phyloP scores from a whole-genome alignment of 35 echinoderm and acorn worm genomes.

The Ophioderma brevispina region DNA sequence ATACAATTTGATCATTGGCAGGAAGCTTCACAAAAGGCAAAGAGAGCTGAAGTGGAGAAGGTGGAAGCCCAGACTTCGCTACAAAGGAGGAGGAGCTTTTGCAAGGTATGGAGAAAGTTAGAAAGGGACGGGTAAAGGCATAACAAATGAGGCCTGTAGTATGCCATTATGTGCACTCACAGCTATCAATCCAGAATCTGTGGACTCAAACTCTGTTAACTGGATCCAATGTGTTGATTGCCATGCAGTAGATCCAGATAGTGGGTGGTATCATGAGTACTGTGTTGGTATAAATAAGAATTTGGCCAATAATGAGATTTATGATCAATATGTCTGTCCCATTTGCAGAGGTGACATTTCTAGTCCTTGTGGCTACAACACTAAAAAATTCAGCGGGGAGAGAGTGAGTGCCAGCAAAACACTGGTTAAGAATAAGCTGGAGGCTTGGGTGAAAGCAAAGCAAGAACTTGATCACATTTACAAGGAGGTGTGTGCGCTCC shows the following conservation, averaged over 20 bases:
- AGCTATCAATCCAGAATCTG: neutral
- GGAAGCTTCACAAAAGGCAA: neutral
- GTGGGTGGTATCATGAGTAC: conserved; percentile 25
- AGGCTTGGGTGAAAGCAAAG: neutral
- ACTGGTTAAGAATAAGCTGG: neutral
- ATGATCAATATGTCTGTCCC: neutral
- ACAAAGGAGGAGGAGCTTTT: neutral
- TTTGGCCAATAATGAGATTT: neutral
- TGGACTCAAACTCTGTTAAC: neutral
- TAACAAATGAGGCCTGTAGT: neutral
- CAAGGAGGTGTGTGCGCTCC: neutral
- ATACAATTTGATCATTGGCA: neutral
- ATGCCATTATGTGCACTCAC: neutral
- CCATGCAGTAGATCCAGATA: conserved; percentile 4
- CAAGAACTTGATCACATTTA: neutral
- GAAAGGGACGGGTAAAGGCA: neutral
- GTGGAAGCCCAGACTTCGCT: neutral
- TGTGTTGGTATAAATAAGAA: neutral
- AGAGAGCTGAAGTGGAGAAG: neutral
- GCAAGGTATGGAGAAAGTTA: neutral
- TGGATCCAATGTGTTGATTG: conserved; percentile 47
- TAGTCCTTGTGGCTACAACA: neutral
- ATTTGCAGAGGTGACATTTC: neutral
- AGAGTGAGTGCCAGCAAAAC: neutral
- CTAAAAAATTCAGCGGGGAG: neutral